phyloP scores from a whole-genome alignment of 2,113 vertebrate genomes.

The Oreotrochilus melanogaster region DNA sequence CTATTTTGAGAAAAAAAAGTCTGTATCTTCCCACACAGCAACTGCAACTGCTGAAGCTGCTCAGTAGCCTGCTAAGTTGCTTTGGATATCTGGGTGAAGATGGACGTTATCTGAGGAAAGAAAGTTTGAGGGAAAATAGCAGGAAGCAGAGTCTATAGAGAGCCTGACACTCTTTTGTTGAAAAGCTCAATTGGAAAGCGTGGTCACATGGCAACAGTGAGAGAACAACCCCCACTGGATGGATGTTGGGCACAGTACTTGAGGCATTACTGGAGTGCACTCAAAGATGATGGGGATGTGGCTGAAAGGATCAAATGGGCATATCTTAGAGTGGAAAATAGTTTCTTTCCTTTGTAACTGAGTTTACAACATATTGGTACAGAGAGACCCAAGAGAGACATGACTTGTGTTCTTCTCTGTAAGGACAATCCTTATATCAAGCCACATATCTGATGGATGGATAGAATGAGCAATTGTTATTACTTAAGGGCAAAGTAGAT shows the following conservation, averaged over 20 bases:
- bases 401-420: not conserved
- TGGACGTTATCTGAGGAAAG: not conserved
- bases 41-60: not conserved
- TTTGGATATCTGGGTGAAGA: conserved; percentile 7
- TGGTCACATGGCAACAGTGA: not conserved
- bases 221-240: not conserved
- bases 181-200: not conserved
- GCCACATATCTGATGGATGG: not conserved
- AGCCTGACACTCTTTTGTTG: not conserved
- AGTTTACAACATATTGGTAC: not conserved
- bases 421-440: not conserved
- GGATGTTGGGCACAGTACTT: not conserved
- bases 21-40: not conserved
- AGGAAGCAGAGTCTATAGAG: not conserved
- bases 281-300: not conserved
- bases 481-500: not conserved
- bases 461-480: not conserved
- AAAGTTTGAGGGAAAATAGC: conserved; percentile 4
- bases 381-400: not conserved
- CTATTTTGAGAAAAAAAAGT: not conserved
- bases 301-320: not conserved
- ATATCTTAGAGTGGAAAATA: not conserved
- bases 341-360: not conserved
- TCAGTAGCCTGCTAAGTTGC: not conserved
- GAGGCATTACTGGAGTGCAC: not conserved